Evolutionary conservation across 2,113 vertebrate genomes (phyloP).

Genomic region (Penelope pileata): DNA sequence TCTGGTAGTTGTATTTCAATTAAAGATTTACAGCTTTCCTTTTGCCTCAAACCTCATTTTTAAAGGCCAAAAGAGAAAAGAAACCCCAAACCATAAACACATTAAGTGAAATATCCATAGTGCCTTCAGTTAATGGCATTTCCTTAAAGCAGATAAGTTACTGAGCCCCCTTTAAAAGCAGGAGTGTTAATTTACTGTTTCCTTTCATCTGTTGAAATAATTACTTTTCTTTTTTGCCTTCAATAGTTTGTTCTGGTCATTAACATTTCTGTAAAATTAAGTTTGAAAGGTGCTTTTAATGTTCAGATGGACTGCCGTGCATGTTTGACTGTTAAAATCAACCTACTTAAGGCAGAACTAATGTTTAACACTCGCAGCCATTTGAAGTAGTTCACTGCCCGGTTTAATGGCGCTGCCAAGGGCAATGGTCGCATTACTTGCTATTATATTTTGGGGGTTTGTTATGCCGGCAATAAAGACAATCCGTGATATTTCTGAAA

Average conservation of each 20-base stretch:
- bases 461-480: constrained; percentile 62
- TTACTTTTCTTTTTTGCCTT: constrained; percentile 76
- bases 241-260: constrained; percentile 78
- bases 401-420: constrained; percentile 78
- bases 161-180: constrained; percentile 43
- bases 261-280: constrained; percentile 84
- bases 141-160: constrained; percentile 67
- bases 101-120: constrained; percentile 36
- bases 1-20: background rate
- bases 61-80: constrained; percentile 52
- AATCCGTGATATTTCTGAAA: constrained; percentile 48
- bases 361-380: constrained; percentile 76
- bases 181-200: constrained; percentile 79
- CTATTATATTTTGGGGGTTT: constrained; percentile 30
- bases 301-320: constrained; percentile 72
- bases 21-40: constrained; percentile 44
- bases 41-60: constrained; percentile 20
- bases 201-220: constrained; percentile 83
- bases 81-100: constrained; percentile 37
- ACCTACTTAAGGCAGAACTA: constrained; percentile 79
- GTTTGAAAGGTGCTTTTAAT: constrained; percentile 81
- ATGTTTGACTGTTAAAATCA: constrained; percentile 72
- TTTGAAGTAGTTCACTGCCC: constrained; percentile 80
- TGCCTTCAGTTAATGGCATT: constrained; percentile 60
- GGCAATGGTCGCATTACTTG: constrained; percentile 68